Evolutionary conservation across 2,113 vertebrate species (phyloP).

Genomic region (Sterrhoptilus dennistouni): DNA sequence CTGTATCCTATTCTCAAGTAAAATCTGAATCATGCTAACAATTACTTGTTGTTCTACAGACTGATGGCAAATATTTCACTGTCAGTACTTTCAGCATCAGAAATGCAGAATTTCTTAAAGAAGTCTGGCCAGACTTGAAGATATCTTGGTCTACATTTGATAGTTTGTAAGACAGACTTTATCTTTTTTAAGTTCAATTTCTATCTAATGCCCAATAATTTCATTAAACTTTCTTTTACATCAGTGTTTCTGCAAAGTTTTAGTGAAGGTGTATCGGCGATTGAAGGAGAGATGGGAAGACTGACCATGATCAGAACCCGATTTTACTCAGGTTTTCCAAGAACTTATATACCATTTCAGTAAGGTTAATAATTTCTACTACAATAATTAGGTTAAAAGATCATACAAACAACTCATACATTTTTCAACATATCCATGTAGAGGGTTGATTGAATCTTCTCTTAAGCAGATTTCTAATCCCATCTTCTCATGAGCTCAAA

Average conservation of each 20-base stretch:
- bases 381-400: too few relatives aligned
- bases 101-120: not conserved
- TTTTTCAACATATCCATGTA: too few relatives aligned
- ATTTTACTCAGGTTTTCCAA: too few relatives aligned
- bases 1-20: not conserved
- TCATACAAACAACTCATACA: too few relatives aligned
- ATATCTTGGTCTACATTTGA: not conserved
- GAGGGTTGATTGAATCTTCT: too few relatives aligned
- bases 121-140: not conserved
- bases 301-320: too few relatives aligned
- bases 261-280: not conserved
- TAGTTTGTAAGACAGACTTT: not conserved
- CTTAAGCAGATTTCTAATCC: too few relatives aligned
- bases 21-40: not conserved
- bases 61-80: not conserved
- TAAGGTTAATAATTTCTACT: too few relatives aligned
- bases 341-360: too few relatives aligned
- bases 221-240: not conserved
- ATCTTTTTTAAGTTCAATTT: not conserved
- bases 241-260: not conserved
- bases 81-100: not conserved
- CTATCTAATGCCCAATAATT: not conserved
- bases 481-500: too few relatives aligned
- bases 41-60: not conserved
- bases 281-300: too few relatives aligned